Evolutionary conservation across 2,113 vertebrate species (phyloP).

Genomic region (Brachyhypopomus gauderio): DNA sequence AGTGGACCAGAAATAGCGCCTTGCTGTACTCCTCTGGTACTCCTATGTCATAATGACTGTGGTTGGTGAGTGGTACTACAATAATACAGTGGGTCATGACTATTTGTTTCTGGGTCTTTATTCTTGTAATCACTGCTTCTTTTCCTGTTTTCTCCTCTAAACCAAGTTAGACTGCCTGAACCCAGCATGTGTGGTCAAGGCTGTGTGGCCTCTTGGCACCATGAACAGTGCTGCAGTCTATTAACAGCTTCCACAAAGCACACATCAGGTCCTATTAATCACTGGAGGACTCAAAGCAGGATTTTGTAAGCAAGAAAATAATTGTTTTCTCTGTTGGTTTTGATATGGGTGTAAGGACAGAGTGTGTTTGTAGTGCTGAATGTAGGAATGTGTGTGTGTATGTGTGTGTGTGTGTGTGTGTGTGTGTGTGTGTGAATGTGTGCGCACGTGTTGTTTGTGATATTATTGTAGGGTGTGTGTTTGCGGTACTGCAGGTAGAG

Average conservation of each 20-base stretch:
- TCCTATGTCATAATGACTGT: too few relatives aligned
- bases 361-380: not conserved
- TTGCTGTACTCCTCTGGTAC: too few relatives aligned
- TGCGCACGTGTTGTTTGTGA: not conserved
- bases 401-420: not conserved
- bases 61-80: too few relatives aligned
- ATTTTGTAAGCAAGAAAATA: not conserved
- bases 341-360: not conserved
- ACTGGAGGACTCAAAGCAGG: not conserved
- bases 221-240: too few relatives aligned
- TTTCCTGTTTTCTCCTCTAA: not conserved
- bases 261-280: not conserved
- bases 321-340: not conserved
- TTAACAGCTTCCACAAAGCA: not conserved
- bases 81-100: not conserved
- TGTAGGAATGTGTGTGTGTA: not conserved
- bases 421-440: not conserved
- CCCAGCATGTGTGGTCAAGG: not conserved
- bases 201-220: too few relatives aligned
- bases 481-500: too few relatives aligned
- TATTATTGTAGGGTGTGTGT: too few relatives aligned
- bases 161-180: not conserved
- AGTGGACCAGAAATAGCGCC: too few relatives aligned
- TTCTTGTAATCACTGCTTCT: not conserved
- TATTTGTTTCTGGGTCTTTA: not conserved